Evolutionary conservation across 2,797 vertebrate species (phyloP).

Genomic region (Cossypha niveicapilla): DNA sequence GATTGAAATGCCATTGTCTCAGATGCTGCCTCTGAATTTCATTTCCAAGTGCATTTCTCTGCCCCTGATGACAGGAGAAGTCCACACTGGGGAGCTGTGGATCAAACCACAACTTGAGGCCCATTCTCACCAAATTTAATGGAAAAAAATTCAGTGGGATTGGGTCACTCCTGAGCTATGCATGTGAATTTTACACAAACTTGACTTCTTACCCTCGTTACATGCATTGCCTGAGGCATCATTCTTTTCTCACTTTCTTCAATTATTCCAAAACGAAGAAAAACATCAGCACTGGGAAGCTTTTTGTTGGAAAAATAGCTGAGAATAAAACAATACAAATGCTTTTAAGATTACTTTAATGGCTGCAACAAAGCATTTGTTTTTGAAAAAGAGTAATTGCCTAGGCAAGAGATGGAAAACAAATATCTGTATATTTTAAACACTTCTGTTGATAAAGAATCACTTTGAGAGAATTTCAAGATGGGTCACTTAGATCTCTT

Average conservation of each 20-base stretch:
- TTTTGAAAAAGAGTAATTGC: background rate
- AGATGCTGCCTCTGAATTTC: background rate
- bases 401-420: background rate
- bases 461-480: background rate
- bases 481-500: background rate
- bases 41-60: background rate
- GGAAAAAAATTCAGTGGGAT: background rate
- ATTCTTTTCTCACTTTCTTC: constrained; percentile 69
- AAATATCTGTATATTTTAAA: background rate
- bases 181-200: background rate
- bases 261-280: constrained; percentile 84
- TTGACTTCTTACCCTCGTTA: constrained; percentile 67
- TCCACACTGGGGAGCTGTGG: background rate
- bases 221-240: constrained; percentile 76
- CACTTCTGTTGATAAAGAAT: background rate
- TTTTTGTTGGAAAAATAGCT: constrained; percentile 86
- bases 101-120: background rate
- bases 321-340: constrained; percentile 26
- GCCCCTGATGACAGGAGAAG: background rate
- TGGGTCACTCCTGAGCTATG: background rate
- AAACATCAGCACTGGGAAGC: constrained; percentile 75
- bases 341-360: background rate
- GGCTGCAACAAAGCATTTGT: background rate
- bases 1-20: background rate
- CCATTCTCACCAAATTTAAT: background rate